phyloP scores from a whole-genome alignment of 2,888 invertebrate species.

The Ctenicera cuprea region DNA sequence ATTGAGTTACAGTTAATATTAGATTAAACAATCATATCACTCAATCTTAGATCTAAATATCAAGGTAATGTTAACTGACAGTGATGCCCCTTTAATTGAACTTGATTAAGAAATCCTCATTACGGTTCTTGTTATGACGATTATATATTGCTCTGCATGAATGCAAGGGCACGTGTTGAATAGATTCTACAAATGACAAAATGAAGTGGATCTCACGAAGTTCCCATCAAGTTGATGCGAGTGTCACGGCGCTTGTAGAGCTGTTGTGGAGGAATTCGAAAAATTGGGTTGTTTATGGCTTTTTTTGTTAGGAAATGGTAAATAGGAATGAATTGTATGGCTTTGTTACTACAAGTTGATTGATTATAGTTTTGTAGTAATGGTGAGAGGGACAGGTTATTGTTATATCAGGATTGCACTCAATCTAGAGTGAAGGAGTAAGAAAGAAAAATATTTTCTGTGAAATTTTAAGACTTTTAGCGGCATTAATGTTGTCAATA shows the following conservation, averaged over 20 bases:
- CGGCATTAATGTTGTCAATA: too few species aligned
- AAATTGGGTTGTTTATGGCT: too few species aligned
- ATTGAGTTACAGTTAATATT: constrained; percentile 1
- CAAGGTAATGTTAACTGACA: constrained; percentile 1
- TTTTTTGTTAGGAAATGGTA: too few species aligned
- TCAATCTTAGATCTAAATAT: background rate
- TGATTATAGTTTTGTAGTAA: too few species aligned
- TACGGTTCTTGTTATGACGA: background rate
- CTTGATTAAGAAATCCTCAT: constrained; percentile 21
- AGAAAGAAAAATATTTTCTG: too few species aligned
- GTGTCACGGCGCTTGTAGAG: background rate
- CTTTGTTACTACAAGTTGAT: too few species aligned
- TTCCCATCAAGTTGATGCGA: constrained; percentile 20
- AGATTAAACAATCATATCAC: constrained; percentile 6
- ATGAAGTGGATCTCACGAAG: constrained; percentile 19
- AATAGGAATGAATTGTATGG: too few species aligned
- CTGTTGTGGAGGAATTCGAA: background rate
- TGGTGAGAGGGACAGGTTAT: too few species aligned
- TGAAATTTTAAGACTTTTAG: too few species aligned
- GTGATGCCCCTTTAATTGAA: constrained; percentile 19
- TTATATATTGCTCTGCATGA: background rate
- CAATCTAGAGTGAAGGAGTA: too few species aligned
- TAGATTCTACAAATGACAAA: constrained; percentile 18
- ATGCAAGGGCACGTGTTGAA: constrained; percentile 9
- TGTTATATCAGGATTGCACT: too few species aligned